These are phyloP conservation scores for Aldabrachelys gigantea DNA, from an alignment of 2,113 vertebrate genomes.

Conservation along the genomic window DNA sequence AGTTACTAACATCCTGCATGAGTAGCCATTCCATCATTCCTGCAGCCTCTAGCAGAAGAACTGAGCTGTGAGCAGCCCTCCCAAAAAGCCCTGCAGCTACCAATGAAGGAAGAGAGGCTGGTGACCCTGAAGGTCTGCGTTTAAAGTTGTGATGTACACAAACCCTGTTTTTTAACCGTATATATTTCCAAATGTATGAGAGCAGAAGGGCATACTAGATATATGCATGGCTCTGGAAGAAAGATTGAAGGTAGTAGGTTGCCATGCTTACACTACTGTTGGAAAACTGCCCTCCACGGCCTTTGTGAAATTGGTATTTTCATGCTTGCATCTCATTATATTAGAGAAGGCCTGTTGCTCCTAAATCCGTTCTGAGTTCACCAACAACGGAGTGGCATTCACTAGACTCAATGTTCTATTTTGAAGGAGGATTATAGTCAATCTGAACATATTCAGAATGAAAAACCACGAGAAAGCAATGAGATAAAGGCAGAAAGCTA, in stretches of 20 bases:
- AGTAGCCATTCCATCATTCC: neutral
- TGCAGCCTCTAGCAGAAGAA: neutral
- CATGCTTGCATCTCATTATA: neutral
- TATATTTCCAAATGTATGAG: neutral
- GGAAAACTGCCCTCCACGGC: neutral
- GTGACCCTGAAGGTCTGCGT: neutral
- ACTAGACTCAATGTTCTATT: neutral
- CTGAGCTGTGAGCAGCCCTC: neutral
- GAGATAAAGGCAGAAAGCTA: neutral
- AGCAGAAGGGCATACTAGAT: neutral
- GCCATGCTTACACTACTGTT: rapidly evolving
- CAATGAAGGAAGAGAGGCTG: neutral
- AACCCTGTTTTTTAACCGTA: neutral
- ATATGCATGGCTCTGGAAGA: rapidly evolving
- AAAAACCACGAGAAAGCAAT: neutral
- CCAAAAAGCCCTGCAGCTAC: rapidly evolving
- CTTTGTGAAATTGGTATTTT: neutral
- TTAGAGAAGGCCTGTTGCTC: neutral
- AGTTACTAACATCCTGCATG: rapidly evolving
- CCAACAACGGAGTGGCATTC: neutral
- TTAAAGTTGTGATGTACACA: neutral
- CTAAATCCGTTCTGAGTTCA: neutral
- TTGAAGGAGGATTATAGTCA: neutral
- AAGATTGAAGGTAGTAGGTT: neutral
- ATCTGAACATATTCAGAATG: neutral